A percentile compares a stretch with the other conserved stretches of the same genome.
Evolutionary conservation across 2,888 invertebrate genomes (phyloP).

Genomic region (Flexamia atlantica): DNA sequence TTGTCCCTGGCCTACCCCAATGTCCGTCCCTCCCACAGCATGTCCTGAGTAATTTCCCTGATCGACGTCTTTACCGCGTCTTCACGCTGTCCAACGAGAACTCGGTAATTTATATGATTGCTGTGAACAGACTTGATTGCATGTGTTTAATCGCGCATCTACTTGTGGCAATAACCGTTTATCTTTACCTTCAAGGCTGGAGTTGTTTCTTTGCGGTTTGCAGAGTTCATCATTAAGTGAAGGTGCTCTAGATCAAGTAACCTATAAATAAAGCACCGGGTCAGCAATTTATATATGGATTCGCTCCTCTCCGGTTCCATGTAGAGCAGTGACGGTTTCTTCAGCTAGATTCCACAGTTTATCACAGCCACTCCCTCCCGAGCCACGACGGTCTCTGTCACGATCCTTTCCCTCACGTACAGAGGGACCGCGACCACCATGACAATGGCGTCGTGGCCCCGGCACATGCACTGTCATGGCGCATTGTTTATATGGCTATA

Average conservation of each 20-base stretch:
- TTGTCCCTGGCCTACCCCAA: constrained; percentile 39
- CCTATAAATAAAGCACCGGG: no score
- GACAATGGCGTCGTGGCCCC: neutral
- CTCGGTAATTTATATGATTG: constrained; percentile 29
- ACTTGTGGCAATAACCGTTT: neutral
- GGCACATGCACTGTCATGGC: neutral
- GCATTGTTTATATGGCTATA: no score
- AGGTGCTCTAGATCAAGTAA: no score
- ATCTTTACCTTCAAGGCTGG: neutral
- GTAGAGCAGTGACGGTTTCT: no score
- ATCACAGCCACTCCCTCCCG: neutral
- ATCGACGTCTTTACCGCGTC: constrained; percentile 25
- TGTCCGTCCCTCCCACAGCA: constrained; percentile 16
- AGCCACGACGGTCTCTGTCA: neutral
- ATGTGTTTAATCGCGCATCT: constrained; percentile 3
- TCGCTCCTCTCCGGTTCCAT: no score
- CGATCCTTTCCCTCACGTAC: constrained; percentile 33
- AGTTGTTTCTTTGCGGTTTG: neutral
- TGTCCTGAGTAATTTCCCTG: neutral
- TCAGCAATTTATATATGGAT: no score
- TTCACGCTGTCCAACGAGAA: constrained; percentile 37
- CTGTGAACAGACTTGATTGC: neutral
- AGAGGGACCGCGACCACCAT: neutral
- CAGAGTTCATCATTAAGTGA: no score
- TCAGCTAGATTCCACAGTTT: no score